Percentiles rank a stretch among this genome's conserved stretches.
Evolutionary conservation across 2,888 invertebrate species (phyloP).

Genomic region (Aspidiotus destructor): DNA sequence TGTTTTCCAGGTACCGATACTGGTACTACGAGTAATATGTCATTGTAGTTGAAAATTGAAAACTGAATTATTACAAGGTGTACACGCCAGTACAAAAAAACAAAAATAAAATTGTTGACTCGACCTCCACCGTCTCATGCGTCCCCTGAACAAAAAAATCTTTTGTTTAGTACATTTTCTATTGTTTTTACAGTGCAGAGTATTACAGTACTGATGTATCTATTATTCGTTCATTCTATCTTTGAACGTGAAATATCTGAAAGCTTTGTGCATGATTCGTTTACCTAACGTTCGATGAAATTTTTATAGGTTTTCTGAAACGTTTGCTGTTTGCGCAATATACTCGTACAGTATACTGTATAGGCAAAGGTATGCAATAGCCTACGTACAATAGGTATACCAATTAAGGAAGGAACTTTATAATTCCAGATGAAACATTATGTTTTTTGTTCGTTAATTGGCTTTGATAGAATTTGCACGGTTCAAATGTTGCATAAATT

Average conservation of each 20-base stretch:
- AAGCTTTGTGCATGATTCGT: not conserved
- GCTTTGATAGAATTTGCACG: conserved; percentile 24
- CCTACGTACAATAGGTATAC: not conserved
- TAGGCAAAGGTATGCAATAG: no score
- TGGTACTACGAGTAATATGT: no score
- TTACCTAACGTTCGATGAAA: not conserved
- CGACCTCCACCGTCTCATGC: not conserved
- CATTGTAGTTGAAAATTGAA: no score
- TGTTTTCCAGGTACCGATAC: no score
- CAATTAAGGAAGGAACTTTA: not conserved
- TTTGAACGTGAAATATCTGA: not conserved
- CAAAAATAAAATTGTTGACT: not conserved
- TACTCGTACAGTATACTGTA: not conserved
- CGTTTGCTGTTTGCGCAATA: not conserved
- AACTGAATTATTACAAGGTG: no score
- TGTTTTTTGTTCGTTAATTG: conserved; percentile 22
- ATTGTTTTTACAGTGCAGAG: not conserved
- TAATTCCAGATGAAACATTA: not conserved
- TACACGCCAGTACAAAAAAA: not conserved
- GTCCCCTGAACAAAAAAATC: not conserved
- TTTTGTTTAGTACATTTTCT: not conserved
- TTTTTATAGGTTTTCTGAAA: not conserved
- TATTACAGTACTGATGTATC: no score
- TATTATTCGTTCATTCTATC: not conserved
- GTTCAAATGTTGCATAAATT: conserved; percentile 22